Percentiles rank a stretch among this genome's conserved stretches.
phyloP scores from a whole-genome alignment of 2,797 vertebrate species.

The Danio choprae region DNA sequence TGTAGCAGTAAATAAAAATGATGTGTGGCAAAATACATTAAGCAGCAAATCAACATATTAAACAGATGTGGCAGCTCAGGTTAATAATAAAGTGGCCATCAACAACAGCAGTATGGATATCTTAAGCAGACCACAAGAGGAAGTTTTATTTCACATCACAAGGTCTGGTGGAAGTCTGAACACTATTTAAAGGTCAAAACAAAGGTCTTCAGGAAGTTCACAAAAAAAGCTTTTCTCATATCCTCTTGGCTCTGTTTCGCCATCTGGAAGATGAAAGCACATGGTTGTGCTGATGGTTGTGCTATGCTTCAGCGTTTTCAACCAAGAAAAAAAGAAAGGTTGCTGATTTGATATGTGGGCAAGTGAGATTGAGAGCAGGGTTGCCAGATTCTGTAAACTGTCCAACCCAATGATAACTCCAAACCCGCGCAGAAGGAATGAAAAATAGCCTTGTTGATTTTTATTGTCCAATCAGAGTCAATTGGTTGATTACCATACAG shows the following conservation, averaged over 20 bases:
- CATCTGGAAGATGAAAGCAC: conserved; percentile 20
- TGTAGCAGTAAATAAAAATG: neutral
- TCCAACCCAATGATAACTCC: too few relatives aligned
- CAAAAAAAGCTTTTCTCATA: conserved; percentile 16
- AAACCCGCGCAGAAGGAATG: too few relatives aligned
- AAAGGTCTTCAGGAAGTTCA: conserved; percentile 44
- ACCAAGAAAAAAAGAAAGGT: too few relatives aligned
- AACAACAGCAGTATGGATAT: neutral
- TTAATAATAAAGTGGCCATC: neutral
- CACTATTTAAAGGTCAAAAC: conserved; percentile 48
- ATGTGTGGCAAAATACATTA: neutral
- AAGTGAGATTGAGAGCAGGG: neutral
- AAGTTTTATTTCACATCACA: conserved; percentile 51
- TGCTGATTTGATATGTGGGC: neutral
- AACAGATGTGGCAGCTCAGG: neutral
- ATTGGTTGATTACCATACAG: too few relatives aligned
- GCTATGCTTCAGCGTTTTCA: neutral
- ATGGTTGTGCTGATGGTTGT: conserved; percentile 23
- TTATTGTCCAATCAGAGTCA: too few relatives aligned
- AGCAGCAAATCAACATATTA: neutral
- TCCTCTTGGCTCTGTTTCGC: conserved; percentile 25
- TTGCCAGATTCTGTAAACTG: too few relatives aligned
- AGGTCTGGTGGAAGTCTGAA: conserved; percentile 46
- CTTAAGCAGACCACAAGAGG: conserved; percentile 25
- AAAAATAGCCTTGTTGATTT: too few relatives aligned